These are phyloP conservation scores for Parapsyche elsis DNA, from an alignment of 1,140 invertebrate species.

Conservation along the genomic window DNA sequence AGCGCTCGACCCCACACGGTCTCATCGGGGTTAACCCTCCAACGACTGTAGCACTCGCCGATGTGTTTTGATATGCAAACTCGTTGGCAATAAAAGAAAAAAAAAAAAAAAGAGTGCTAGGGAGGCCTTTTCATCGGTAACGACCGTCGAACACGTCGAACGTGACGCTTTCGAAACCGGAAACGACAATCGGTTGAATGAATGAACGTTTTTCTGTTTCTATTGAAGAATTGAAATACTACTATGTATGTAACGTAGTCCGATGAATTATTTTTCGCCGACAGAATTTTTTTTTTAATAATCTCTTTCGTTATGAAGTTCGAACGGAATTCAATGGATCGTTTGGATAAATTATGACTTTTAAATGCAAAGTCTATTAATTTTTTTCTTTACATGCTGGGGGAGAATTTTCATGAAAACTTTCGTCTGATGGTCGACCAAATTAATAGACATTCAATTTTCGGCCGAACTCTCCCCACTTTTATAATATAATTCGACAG, in stretches of 20 bases:
- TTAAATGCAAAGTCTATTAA: conserved; percentile 13
- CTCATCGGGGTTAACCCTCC: too few relatives aligned
- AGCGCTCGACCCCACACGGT: too few relatives aligned
- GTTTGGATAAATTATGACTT: conserved; percentile 14
- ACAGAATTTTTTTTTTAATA: too few relatives aligned
- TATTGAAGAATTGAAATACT: too few relatives aligned
- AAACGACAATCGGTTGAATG: background rate
- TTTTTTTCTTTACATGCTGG: background rate
- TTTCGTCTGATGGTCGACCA: background rate
- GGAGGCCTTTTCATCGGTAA: background rate
- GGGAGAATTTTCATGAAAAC: conserved; percentile 5
- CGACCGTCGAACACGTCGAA: background rate
- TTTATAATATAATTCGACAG: conserved; percentile 3
- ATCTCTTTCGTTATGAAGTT: conserved; percentile 5
- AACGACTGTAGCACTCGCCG: too few relatives aligned
- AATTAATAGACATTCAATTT: conserved; percentile 38
- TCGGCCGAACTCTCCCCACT: conserved; percentile 15
- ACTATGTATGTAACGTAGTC: background rate
- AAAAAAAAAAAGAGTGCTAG: background rate
- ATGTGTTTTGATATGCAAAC: too few relatives aligned
- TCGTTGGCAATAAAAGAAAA: too few relatives aligned
- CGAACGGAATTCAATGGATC: background rate
- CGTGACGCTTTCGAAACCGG: background rate
- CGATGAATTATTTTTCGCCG: background rate
- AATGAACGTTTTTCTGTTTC: too few relatives aligned